Evolutionary conservation across 2,888 invertebrate genomes (phyloP).

Genomic region (Rhagonycha fulva): DNA sequence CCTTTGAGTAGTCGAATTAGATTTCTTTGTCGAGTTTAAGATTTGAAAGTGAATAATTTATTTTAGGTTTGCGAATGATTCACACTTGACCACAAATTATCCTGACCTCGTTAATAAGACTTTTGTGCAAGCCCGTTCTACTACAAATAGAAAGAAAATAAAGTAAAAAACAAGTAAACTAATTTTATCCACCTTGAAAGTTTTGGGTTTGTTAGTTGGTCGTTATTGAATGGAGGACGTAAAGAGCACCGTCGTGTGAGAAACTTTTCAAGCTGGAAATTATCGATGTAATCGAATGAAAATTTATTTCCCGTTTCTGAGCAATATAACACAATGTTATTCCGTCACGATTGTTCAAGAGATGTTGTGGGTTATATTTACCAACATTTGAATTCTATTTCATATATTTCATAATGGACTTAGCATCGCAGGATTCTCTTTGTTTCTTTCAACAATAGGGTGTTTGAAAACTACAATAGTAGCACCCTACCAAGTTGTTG

Average conservation of each 20-base stretch:
- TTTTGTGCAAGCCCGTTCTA: slow-evolving; percentile 11
- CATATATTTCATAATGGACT: not conserved
- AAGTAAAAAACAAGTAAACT: not conserved
- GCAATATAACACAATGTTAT: not conserved
- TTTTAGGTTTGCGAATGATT: slow-evolving; percentile 21
- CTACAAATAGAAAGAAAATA: slow-evolving; percentile 14
- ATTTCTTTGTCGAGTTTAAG: not conserved
- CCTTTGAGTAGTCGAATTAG: not conserved
- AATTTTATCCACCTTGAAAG: not conserved
- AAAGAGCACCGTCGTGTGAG: not conserved
- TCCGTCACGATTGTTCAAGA: not conserved
- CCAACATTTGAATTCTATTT: not conserved
- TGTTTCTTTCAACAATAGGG: not conserved
- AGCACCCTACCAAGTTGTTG: not conserved
- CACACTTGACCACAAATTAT: slow-evolving; percentile 21
- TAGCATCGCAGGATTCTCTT: not conserved
- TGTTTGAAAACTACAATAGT: not conserved
- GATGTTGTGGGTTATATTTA: not conserved
- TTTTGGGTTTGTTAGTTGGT: not conserved
- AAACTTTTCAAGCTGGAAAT: not conserved
- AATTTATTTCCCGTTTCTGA: not conserved
- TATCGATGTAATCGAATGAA: not conserved
- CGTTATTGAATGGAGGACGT: not conserved
- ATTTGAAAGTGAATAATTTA: slow-evolving; percentile 7
- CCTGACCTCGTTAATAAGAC: slow-evolving; percentile 25